Evolutionary conservation across 2,797 vertebrate genomes (phyloP).

Genomic region (Prunella strophiata): DNA sequence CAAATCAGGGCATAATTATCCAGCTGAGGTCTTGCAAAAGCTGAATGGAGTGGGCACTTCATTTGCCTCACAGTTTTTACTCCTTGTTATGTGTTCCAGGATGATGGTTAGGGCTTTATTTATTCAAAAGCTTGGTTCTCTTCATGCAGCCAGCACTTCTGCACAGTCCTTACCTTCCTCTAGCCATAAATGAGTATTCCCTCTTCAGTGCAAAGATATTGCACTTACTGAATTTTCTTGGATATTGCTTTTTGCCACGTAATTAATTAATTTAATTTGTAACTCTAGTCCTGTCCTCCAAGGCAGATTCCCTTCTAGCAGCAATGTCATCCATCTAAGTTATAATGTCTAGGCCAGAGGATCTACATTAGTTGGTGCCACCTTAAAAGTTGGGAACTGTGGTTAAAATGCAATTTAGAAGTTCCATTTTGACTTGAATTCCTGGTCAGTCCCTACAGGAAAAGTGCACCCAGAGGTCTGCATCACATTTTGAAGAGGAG

Average conservation of each 20-base stretch:
- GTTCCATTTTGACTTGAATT: background rate
- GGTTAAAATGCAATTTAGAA: background rate
- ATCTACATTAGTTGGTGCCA: background rate
- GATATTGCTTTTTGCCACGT: background rate
- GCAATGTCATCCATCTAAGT: background rate
- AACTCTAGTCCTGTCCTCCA: background rate
- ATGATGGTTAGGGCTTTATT: background rate
- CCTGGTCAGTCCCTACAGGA: background rate
- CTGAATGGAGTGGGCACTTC: conserved; percentile 34
- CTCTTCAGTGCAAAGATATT: background rate
- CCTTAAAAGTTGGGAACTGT: background rate
- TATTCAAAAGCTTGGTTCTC: background rate
- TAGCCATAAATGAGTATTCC: background rate
- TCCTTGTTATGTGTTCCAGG: background rate
- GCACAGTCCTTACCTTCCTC: background rate
- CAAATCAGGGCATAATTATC: conserved; percentile 8
- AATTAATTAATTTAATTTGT: background rate
- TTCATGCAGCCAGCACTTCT: background rate
- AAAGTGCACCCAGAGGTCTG: background rate
- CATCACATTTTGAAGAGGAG: background rate
- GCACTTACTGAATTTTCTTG: background rate
- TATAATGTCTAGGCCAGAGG: background rate
- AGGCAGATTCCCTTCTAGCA: background rate
- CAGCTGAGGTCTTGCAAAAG: conserved; percentile 29
- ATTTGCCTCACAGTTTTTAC: background rate